These are phyloP conservation scores for Rhynchotus rufescens DNA, from an alignment of 2,797 vertebrate genomes.

Conservation along the genomic window DNA sequence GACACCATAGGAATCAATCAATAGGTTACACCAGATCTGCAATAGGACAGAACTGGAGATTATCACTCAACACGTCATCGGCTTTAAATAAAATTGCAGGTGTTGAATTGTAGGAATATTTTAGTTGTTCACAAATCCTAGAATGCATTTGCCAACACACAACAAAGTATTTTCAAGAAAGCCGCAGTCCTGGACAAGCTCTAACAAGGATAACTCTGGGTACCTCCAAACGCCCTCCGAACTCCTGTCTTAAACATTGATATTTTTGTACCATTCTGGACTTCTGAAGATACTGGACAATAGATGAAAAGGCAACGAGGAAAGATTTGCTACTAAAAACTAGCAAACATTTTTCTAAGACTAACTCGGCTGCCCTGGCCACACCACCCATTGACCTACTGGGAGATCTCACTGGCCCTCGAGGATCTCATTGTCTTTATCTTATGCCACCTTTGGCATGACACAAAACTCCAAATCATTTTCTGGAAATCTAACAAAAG, in stretches of 20 bases:
- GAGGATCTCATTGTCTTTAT: not conserved
- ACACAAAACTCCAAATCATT: no score
- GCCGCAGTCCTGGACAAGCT: not conserved
- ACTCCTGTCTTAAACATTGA: not conserved
- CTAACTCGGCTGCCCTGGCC: not conserved
- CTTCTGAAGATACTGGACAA: not conserved
- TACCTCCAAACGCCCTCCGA: not conserved
- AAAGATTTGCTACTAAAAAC: not conserved
- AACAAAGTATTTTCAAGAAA: not conserved
- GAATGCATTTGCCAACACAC: accelerated
- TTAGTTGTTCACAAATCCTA: not conserved
- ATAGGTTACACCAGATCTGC: not conserved
- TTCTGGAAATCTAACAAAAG: no score
- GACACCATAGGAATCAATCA: not conserved
- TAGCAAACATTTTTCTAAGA: not conserved
- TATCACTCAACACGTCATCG: not conserved
- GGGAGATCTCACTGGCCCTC: not conserved
- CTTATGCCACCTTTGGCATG: not conserved
- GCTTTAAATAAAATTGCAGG: not conserved
- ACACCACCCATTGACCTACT: no score
- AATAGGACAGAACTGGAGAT: not conserved
- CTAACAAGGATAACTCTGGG: not conserved
- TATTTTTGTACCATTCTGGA: not conserved
- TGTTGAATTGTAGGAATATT: not conserved
- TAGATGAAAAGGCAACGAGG: not conserved